phyloP scores from a whole-genome alignment of 2,797 vertebrate genomes.

The Gymnothorax javanicus region DNA sequence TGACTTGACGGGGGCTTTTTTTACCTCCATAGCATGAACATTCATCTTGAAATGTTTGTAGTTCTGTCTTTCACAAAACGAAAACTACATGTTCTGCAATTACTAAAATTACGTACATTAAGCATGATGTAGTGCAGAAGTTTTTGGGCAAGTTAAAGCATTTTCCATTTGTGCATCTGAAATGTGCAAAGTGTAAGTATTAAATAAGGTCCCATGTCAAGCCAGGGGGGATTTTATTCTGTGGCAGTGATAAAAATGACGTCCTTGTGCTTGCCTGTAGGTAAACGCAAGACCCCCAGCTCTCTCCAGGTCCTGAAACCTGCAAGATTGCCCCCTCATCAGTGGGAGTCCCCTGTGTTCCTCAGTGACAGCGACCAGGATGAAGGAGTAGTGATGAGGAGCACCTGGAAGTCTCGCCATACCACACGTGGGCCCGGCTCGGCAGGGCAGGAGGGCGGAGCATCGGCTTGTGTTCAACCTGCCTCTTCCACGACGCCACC shows the following conservation, averaged over 20 bases:
- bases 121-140: not conserved
- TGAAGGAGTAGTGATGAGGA: constrained; percentile 66
- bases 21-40: not conserved
- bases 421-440: constrained; percentile 39
- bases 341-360: constrained; percentile 67
- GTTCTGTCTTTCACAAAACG: not conserved
- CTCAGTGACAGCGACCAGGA: constrained; percentile 75
- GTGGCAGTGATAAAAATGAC: not conserved
- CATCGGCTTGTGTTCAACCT: constrained; percentile 9
- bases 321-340: constrained; percentile 51
- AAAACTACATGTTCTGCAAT: not conserved
- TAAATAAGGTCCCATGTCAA: not conserved
- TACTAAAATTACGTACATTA: not conserved
- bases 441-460: constrained; percentile 7
- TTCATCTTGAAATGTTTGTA: not conserved
- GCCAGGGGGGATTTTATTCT: not conserved
- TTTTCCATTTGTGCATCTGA: not conserved
- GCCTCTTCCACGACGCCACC: constrained; percentile 25
- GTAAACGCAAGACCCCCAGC: constrained; percentile 45
- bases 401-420: constrained; percentile 69
- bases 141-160: not conserved
- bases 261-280: constrained; percentile 20
- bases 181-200: not conserved
- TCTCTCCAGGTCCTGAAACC: constrained; percentile 48
- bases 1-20: not conserved